These are phyloP conservation scores for Sciaenops ocellatus DNA, from an alignment of 2,797 vertebrate species.

Conservation along the genomic window DNA sequence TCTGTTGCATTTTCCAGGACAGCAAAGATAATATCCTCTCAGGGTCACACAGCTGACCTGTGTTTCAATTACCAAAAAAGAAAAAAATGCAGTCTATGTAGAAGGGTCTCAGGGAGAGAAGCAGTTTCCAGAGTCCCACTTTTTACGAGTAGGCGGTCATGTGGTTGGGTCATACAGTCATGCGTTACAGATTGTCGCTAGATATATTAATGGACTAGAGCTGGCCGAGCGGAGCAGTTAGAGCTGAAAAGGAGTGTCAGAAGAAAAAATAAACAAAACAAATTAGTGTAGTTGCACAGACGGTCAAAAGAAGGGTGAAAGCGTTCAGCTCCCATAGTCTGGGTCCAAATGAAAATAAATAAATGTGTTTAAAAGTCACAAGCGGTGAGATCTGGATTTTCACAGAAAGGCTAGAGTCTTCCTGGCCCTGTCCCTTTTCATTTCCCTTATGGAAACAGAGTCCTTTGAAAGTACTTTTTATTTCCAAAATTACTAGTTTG, in stretches of 20 bases:
- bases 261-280: conserved; percentile 50
- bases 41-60: conserved; percentile 33
- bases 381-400: conserved; percentile 47
- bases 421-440: conserved; percentile 64
- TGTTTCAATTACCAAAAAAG: conserved; percentile 25
- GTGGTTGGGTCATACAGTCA: conserved; percentile 34
- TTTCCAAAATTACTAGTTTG: conserved; percentile 35
- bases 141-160: conserved; percentile 30
- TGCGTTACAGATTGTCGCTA: conserved; percentile 28
- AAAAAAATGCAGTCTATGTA: conserved; percentile 5
- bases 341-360: conserved; percentile 45
- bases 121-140: not conserved
- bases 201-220: conserved; percentile 18
- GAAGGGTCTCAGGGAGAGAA: conserved; percentile 14
- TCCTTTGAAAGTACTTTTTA: conserved; percentile 38
- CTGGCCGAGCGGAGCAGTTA: conserved; percentile 1
- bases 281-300: conserved; percentile 33
- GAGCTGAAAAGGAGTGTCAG: conserved; percentile 33
- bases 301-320: conserved; percentile 57
- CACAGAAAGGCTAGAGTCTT: conserved; percentile 43
- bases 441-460: conserved; percentile 60
- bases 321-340: conserved; percentile 10
- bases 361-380: conserved; percentile 52
- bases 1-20: conserved; percentile 26
- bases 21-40: conserved; percentile 31